These are phyloP conservation scores for Sarcophaga rosellei DNA, from an alignment of 2,888 invertebrate species.

Conservation along the genomic window DNA sequence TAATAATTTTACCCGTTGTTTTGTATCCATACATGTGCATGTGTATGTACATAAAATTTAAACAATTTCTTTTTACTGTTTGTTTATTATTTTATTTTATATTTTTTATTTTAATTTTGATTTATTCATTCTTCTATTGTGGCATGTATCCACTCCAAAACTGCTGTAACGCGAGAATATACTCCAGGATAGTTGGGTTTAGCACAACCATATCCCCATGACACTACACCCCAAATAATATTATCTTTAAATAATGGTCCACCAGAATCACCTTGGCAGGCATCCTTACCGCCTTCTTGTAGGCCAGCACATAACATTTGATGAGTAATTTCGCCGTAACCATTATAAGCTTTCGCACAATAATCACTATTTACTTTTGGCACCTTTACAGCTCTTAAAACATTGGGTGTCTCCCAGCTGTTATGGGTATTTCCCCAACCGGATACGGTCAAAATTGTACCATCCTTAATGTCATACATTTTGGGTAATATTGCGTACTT, in stretches of 20 bases:
- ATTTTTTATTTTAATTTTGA: background rate
- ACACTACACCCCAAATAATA: constrained; percentile 80
- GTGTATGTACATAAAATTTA: too few species aligned
- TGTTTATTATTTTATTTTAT: too few species aligned
- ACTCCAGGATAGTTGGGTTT: constrained; percentile 81
- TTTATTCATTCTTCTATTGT: constrained; percentile 59
- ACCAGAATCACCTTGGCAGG: constrained; percentile 80
- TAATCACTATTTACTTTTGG: constrained; percentile 73
- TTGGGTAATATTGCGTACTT: constrained; percentile 40
- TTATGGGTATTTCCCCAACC: constrained; percentile 73
- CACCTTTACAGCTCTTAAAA: constrained; percentile 72
- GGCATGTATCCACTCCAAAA: constrained; percentile 75
- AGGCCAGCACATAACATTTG: constrained; percentile 78
- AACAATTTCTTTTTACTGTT: too few species aligned
- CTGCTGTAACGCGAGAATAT: constrained; percentile 79
- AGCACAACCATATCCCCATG: constrained; percentile 82
- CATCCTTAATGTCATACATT: constrained; percentile 36
- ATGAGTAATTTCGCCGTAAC: constrained; percentile 69
- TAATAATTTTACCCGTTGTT: too few species aligned
- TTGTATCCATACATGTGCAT: background rate
- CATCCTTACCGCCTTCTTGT: constrained; percentile 75
- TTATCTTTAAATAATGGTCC: constrained; percentile 77
- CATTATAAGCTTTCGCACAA: constrained; percentile 72
- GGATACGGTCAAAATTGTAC: constrained; percentile 61
- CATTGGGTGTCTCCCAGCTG: constrained; percentile 72